Percentiles rank a stretch among this genome's conserved stretches.
phyloP scores from a whole-genome alignment of 2,113 vertebrate genomes.

The human region DNA sequence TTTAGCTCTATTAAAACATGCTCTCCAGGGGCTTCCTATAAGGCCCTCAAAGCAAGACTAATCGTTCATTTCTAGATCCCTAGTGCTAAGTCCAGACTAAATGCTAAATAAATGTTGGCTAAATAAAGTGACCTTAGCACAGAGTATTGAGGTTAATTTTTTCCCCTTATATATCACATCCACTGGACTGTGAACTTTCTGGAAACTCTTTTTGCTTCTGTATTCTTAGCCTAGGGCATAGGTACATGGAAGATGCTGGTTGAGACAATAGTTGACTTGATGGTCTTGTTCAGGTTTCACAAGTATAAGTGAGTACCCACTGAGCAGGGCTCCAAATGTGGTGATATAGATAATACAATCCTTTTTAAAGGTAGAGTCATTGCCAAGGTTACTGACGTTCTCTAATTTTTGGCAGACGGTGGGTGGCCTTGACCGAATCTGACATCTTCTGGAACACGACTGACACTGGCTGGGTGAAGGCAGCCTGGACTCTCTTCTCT shows the following conservation, averaged over 20 bases:
- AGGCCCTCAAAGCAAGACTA: background rate
- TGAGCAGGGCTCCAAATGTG: background rate
- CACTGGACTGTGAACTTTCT: background rate
- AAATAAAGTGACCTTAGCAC: background rate
- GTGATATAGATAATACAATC: no score
- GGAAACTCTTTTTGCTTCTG: background rate
- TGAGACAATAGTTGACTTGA: background rate
- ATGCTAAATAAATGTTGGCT: background rate
- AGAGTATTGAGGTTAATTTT: background rate
- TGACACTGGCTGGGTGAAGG: conserved; percentile 90
- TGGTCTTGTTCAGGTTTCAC: background rate
- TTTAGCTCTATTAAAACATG: background rate
- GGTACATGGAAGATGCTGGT: background rate
- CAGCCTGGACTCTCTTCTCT: conserved; percentile 85
- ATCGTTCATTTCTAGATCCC: background rate
- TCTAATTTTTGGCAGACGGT: conserved; percentile 77
- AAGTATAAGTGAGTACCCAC: background rate
- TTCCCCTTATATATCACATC: background rate
- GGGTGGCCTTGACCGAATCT: conserved; percentile 83
- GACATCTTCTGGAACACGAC: conserved; percentile 90
- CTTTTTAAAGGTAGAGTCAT: background rate
- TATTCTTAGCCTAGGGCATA: background rate
- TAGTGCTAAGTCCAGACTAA: background rate
- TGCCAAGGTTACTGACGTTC: background rate
- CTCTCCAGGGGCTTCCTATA: background rate